phyloP scores from a whole-genome alignment of 2,888 invertebrate species.

The Parasteatoda lunata region DNA sequence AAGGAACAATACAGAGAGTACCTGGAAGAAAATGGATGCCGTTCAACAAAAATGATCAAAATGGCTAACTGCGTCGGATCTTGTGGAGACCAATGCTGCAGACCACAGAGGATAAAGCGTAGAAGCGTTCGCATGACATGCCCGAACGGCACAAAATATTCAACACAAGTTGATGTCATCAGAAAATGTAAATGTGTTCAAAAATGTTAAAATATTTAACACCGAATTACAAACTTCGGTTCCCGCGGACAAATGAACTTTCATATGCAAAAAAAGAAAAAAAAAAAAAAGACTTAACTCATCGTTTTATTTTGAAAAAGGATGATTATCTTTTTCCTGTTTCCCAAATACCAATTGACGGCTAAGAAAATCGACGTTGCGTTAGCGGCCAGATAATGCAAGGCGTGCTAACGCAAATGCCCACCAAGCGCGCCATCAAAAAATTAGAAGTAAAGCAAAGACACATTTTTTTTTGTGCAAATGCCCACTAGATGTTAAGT shows the following conservation, averaged over 20 bases:
- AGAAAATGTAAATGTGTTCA: constrained; percentile 93
- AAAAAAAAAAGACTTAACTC: background rate
- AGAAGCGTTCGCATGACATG: constrained; percentile 96
- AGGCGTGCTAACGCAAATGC: no score
- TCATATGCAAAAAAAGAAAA: background rate
- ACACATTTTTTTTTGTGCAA: no score
- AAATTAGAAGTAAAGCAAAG: no score
- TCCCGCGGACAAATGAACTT: background rate
- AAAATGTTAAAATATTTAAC: constrained; percentile 63
- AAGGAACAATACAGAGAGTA: constrained; percentile 93
- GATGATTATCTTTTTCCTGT: background rate
- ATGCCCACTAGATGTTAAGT: no score
- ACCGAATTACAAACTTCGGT: background rate
- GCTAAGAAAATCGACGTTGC: background rate
- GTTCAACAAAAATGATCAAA: constrained; percentile 91
- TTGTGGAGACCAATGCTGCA: constrained; percentile 90
- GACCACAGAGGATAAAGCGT: constrained; percentile 92
- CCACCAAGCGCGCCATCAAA: no score
- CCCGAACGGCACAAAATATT: constrained; percentile 92
- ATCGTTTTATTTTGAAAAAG: background rate
- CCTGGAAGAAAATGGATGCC: constrained; percentile 88
- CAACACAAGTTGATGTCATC: constrained; percentile 96
- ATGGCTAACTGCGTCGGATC: constrained; percentile 88
- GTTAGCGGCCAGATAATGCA: background rate
- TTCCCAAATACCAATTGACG: background rate